Base-by-base conservation (phyloP, 1,140 invertebrate genomes). In the Drosophila hydei region DNA sequence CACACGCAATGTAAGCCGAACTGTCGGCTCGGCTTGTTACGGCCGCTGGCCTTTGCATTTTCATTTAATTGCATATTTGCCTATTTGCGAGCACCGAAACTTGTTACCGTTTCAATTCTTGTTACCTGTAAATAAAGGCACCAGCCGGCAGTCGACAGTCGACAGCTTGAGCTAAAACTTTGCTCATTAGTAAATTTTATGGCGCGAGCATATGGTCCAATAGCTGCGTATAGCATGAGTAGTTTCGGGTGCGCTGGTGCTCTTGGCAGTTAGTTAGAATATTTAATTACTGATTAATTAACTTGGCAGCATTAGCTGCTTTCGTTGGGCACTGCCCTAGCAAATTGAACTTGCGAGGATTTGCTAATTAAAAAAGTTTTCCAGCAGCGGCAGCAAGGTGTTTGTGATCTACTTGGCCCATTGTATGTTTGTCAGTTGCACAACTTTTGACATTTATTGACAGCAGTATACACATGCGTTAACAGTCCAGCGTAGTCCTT, bases 201-300 rank as follows among this genome's bases (percentile, higher is more conserved):
- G 67, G 52, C 65, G 59, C 73, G 52, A 38, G 61, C 77, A 72
- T 75, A 80, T 85, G 76, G 61, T 47, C 25, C 55, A 30, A 60
- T 50, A 23, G n/a, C 16, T 16, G 6, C 40, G 33, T 30, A 54
- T 36, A 52, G 27, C 38, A 52, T 38, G 38, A 61, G 56, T 61
- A 68, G 64, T 62, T 47, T 16, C 23, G 50, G n/a, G 33, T 51
- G 25, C 18, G 27, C 30, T 54, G 25, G 5, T 55, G 21, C 78
- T 71, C 45, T 38, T 80, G 70, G 47, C 81, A 80, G 72, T 75
- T 59, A 48, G 72, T 77, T 87, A 54, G 81, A 59, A 74, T 77
- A 87, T 77, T 85, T 85, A 81, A 85, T 87, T 80, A 84, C 77
- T 85, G 81, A 85, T 87, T 85, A 85, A 85, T 85, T 85, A 85